Conservation (phyloP, 2,888 invertebrate species). For the Drymonia ruficornis region DNA sequence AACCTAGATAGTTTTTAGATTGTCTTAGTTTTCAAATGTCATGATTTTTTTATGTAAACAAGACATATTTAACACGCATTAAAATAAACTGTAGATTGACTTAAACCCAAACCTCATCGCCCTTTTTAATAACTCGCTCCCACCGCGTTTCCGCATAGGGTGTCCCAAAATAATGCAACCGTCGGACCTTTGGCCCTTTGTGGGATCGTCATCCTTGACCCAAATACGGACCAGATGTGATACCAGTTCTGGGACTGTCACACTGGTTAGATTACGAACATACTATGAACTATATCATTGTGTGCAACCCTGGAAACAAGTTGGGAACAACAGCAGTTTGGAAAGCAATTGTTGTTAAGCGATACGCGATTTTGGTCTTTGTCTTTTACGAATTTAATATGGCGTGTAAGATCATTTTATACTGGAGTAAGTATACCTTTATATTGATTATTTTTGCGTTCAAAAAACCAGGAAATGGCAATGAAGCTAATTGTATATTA, state of each 20-base stretch:
- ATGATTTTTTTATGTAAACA: too few species aligned
- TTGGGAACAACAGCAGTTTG: not conserved
- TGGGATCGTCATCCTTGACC: constrained; percentile 66
- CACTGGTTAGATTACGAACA: constrained; percentile 69
- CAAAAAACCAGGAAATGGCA: too few species aligned
- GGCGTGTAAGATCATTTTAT: too few species aligned
- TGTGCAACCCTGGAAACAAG: not conserved
- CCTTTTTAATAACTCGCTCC: constrained; percentile 26
- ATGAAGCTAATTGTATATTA: too few species aligned
- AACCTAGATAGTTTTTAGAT: too few species aligned
- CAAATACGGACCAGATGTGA: constrained; percentile 51
- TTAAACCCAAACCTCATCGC: constrained; percentile 21
- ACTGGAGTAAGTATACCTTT: too few species aligned
- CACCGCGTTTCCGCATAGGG: constrained; percentile 62
- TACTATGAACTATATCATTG: constrained; percentile 27
- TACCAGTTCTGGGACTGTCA: constrained; percentile 57
- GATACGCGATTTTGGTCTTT: too few species aligned
- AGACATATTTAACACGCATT: too few species aligned
- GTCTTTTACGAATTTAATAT: too few species aligned
- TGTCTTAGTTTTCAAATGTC: too few species aligned
- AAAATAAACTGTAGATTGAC: not conserved
- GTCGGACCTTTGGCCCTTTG: constrained; percentile 45
- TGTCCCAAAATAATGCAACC: constrained; percentile 57
- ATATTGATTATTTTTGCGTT: too few species aligned
- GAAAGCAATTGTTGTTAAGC: not conserved